Evolutionary conservation across 2,797 vertebrate genomes (phyloP).

Genomic region (Chaetophractus vellerosus): DNA sequence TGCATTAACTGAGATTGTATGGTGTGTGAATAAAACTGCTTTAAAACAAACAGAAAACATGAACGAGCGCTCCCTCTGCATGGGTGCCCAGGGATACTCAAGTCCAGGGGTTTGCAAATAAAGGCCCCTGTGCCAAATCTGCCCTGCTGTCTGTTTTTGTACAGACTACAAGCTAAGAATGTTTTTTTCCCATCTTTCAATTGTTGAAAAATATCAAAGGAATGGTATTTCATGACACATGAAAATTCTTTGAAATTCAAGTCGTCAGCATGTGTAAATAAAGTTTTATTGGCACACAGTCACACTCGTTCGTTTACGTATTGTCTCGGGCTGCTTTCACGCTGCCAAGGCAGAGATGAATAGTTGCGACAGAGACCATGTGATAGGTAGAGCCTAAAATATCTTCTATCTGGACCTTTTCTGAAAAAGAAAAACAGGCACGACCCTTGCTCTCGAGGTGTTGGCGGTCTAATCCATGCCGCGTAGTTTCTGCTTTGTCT

Average conservation of each 20-base stretch:
- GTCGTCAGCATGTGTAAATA: neutral
- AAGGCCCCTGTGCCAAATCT: neutral
- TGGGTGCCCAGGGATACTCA: neutral
- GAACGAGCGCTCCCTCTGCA: neutral
- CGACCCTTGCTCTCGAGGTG: neutral
- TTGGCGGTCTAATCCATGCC: accelerated
- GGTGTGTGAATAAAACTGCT: too few species aligned
- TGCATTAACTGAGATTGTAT: neutral
- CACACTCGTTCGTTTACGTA: accelerated
- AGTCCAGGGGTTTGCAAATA: neutral
- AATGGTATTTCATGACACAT: neutral
- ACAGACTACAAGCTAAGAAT: neutral
- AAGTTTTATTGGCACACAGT: accelerated
- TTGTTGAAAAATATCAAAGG: neutral
- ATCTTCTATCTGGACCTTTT: neutral
- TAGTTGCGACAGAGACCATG: neutral
- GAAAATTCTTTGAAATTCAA: too few species aligned
- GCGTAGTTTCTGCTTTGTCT: neutral
- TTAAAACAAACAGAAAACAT: too few species aligned
- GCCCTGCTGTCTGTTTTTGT: neutral
- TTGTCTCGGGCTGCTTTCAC: neutral
- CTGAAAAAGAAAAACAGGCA: too few species aligned
- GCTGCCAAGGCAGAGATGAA: too few species aligned
- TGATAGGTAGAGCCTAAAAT: neutral
- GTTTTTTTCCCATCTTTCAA: neutral